Conservation (phyloP, 2,113 vertebrate genomes). For the Hippocampus guttulatus region DNA sequence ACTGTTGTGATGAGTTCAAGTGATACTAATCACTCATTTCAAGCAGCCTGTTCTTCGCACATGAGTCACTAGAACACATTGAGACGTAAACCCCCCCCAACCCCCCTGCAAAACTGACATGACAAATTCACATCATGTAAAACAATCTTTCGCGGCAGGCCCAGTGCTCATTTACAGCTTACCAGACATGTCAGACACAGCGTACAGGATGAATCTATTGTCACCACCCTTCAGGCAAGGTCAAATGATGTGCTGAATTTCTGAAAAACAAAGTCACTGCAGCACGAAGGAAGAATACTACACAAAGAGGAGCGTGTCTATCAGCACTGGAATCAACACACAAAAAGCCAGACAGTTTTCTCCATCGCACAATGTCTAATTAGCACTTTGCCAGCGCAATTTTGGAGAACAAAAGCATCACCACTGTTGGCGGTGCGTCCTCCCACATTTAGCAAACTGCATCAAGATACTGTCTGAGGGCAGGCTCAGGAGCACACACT, state of each 20-base stretch:
- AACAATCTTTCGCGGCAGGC: constrained; percentile 3
- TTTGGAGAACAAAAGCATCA: constrained; percentile 47
- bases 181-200: background rate
- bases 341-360: background rate
- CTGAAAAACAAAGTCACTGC: constrained; percentile 17
- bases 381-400: constrained; percentile 49
- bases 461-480: constrained; percentile 37
- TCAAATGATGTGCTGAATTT: background rate
- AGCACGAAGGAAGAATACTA: background rate
- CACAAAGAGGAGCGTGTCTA: background rate
- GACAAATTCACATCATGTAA: constrained; percentile 22
- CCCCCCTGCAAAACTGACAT: constrained; percentile 36
- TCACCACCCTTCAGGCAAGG: background rate
- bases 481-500: constrained; percentile 41
- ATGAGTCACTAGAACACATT: constrained; percentile 68
- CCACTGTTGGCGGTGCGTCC: constrained; percentile 39
- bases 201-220: background rate
- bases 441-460: constrained; percentile 45
- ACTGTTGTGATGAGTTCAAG: constrained; percentile 49
- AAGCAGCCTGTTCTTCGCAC: constrained; percentile 55
- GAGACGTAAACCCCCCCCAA: constrained; percentile 18
- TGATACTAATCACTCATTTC: constrained; percentile 52
- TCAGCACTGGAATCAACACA: background rate
- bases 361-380: constrained; percentile 31
- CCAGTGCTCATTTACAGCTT: background rate